Percentiles rank a stretch among this genome's conserved stretches.
Evolutionary conservation across 2,888 invertebrate species (phyloP).

Genomic region (Tetragonula carbonaria): DNA sequence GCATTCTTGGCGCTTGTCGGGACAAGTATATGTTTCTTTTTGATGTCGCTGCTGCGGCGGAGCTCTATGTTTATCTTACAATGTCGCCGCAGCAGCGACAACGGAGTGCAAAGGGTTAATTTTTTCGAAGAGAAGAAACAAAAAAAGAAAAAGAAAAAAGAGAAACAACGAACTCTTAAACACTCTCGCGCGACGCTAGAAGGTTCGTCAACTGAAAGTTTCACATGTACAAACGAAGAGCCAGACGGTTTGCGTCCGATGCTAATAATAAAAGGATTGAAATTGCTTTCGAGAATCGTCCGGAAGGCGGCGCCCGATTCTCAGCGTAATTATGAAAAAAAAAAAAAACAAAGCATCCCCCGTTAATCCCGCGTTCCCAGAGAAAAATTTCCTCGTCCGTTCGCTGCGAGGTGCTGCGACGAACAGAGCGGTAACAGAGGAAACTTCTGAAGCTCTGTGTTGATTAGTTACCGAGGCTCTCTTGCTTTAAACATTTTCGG

Average conservation of each 20-base stretch:
- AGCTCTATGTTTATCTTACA: no score
- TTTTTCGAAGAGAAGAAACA: no score
- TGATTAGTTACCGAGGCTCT: background rate
- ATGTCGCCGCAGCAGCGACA: no score
- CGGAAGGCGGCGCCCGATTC: no score
- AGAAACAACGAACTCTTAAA: no score
- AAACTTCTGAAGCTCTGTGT: background rate
- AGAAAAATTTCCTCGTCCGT: conserved; percentile 1
- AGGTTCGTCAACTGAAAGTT: conserved; percentile 6
- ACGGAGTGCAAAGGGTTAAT: no score
- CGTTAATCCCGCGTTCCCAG: background rate
- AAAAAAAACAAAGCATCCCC: background rate
- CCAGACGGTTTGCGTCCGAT: background rate
- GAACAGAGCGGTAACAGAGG: background rate
- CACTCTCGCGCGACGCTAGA: background rate
- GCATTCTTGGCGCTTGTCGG: no score
- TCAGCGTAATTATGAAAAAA: background rate
- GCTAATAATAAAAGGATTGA: background rate
- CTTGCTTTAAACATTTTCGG: background rate
- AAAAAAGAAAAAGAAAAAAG: no score
- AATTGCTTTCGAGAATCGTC: background rate
- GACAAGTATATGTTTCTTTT: no score
- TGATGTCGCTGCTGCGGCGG: no score
- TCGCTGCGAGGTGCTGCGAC: background rate
- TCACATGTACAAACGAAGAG: background rate